Evolutionary conservation across 2,113 vertebrate species (phyloP), one percentile per base, ranked within the genome.

Genomic region (Arizona elegans): DNA sequence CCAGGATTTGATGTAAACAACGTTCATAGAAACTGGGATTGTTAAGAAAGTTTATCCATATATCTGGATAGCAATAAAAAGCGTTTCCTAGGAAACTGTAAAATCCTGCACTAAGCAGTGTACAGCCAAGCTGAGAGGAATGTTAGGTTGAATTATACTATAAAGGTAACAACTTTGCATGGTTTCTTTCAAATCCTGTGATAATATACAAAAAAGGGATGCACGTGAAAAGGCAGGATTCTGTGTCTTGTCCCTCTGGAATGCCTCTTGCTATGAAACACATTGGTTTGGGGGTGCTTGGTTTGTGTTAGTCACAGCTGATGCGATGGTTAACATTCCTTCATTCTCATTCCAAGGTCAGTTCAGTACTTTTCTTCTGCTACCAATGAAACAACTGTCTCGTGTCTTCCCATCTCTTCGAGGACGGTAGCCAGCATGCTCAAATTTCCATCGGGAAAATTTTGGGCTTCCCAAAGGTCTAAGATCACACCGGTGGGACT

Each of bases 21-120:
- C 96, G 93, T 98, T 97, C 97, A 96, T 98, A 98, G 98, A 98
- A 98, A 98, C 96, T 97, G 97, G 97, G 97, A 98, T 97, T 97
- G 97, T 97, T 98, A 98, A 98, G 98, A 98, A 98, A 98, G 97
- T 98, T 98, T 98, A 98, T 98, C 98, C 98, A 99, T 98, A 98
- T 96, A 99, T 98, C 98, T 98, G 98, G 98, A 99, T 98, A 98
- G 98, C 98, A 98, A 98, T 98, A 98, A 98, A 98, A 97, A 98
- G 97, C 98, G 99, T 99, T 99, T 99, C 99, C 98, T 99, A 98
- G 98, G 98, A 99, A 99, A 99, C 98, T 97, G 98, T 98, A 98
- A 98, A 98, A 98, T 98, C 97, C 98, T 98, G 98, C 98, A 98
- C 98, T 97, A 97, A 98, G 98, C 97, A 98, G 98, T 88, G 98